A percentile compares a stretch with the other conserved stretches of the same genome.
Conservation (phyloP, 2,888 invertebrate species). For the Eretmocerus hayati region DNA sequence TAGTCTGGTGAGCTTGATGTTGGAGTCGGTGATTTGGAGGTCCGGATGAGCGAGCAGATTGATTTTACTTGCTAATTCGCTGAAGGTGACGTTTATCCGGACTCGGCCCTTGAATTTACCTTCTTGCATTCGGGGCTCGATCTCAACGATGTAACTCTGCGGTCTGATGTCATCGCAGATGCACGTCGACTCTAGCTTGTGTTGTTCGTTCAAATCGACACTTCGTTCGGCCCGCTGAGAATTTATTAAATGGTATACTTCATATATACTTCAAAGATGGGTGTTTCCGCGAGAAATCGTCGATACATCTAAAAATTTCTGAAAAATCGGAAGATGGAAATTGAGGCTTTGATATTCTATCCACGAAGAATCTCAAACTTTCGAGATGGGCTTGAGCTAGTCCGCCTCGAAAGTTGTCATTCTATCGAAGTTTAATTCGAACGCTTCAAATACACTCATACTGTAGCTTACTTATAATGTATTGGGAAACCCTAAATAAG, state of each 20-base stretch:
- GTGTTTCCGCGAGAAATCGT: too few relatives aligned
- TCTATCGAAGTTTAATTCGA: too few relatives aligned
- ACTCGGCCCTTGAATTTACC: conserved; percentile 63
- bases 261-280: too few relatives aligned
- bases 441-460: too few relatives aligned
- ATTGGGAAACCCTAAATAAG: too few relatives aligned
- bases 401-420: too few relatives aligned
- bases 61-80: conserved; percentile 56
- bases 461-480: too few relatives aligned
- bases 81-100: conserved; percentile 63
- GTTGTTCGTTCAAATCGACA: conserved; percentile 61
- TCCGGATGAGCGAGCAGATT: conserved; percentile 61
- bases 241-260: too few relatives aligned
- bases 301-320: too few relatives aligned
- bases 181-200: conserved; percentile 28
- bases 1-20: conserved; percentile 47
- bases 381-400: background rate
- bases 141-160: conserved; percentile 58
- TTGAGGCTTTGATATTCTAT: background rate
- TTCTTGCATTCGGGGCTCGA: conserved; percentile 61
- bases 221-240: conserved; percentile 46
- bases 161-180: conserved; percentile 53
- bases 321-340: too few relatives aligned
- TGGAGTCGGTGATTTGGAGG: conserved; percentile 53
- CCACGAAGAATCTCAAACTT: background rate